phyloP scores from a whole-genome alignment of 2,888 invertebrate genomes.

The Eutolmus rufibarbis region DNA sequence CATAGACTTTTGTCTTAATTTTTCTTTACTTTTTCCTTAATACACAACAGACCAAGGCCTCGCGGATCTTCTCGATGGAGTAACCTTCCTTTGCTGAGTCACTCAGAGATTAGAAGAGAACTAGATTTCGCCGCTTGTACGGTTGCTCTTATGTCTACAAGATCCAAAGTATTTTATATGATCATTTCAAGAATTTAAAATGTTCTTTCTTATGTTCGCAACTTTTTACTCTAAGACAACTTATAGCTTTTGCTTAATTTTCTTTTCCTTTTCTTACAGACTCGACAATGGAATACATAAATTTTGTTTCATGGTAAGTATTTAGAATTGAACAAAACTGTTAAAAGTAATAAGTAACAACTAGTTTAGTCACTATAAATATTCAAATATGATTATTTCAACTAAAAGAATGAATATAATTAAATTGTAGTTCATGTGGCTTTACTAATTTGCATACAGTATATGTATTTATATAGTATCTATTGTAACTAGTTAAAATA shows the following conservation, averaged over 20 bases:
- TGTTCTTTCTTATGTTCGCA: not conserved
- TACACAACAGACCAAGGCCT: not conserved
- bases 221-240: not conserved
- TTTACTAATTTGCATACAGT: no score
- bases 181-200: not conserved
- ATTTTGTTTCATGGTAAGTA: not conserved
- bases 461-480: no score
- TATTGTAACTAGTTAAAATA: no score
- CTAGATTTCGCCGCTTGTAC: not conserved
- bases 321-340: not conserved
- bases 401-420: no score
- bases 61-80: not conserved
- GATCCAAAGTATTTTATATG: not conserved
- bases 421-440: no score
- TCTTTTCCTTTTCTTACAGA: not conserved
- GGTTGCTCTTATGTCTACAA: not conserved
- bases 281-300: not conserved
- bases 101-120: not conserved
- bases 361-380: no score
- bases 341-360: not conserved
- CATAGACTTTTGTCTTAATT: constrained; percentile 1
- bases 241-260: not conserved
- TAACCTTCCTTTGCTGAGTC: not conserved
- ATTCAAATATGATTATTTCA: not conserved
- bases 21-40: not conserved